A percentile compares a stretch with the other conserved stretches of the same genome.
phyloP scores from a whole-genome alignment of 2,888 invertebrate species.

The Nemapogon koenigi region DNA sequence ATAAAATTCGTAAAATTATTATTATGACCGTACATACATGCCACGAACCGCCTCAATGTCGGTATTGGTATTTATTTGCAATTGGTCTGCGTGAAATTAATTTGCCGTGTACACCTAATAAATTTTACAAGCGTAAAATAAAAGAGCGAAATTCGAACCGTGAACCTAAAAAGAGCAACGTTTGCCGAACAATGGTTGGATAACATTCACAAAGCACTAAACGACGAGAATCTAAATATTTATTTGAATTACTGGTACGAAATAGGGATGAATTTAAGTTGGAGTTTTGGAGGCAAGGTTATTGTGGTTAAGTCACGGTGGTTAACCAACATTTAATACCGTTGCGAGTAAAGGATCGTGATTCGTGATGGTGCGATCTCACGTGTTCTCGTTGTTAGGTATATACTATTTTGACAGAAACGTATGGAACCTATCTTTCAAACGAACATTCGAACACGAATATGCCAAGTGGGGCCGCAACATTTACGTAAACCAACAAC shows the following conservation, averaged over 20 bases:
- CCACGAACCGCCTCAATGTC: background rate
- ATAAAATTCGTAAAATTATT: too few relatives aligned
- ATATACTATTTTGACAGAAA: background rate
- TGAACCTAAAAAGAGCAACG: slow-evolving; percentile 26
- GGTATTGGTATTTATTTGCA: slow-evolving; percentile 17
- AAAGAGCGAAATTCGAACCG: slow-evolving; percentile 18
- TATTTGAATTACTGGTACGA: slow-evolving; percentile 36
- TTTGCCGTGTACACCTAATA: slow-evolving; percentile 28
- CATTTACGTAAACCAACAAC: too few relatives aligned
- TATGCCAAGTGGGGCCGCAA: too few relatives aligned
- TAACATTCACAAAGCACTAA: slow-evolving; percentile 31
- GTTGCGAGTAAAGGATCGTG: slow-evolving; percentile 16
- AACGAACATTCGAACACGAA: too few relatives aligned
- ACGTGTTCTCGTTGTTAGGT: background rate
- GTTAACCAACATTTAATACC: too few relatives aligned
- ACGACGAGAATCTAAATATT: slow-evolving; percentile 35
- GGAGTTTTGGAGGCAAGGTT: too few relatives aligned
- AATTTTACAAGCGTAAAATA: slow-evolving; percentile 30
- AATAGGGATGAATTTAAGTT: too few relatives aligned
- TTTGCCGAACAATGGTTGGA: slow-evolving; percentile 30
- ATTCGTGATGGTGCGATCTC: slow-evolving; percentile 17
- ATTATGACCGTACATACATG: too few relatives aligned
- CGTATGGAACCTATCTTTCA: too few relatives aligned
- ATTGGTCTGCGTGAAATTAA: slow-evolving; percentile 21
- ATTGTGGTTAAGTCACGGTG: too few relatives aligned